Evolutionary conservation across 2,113 vertebrate genomes (phyloP).

Genomic region (Epinephelus fuscoguttatus): DNA sequence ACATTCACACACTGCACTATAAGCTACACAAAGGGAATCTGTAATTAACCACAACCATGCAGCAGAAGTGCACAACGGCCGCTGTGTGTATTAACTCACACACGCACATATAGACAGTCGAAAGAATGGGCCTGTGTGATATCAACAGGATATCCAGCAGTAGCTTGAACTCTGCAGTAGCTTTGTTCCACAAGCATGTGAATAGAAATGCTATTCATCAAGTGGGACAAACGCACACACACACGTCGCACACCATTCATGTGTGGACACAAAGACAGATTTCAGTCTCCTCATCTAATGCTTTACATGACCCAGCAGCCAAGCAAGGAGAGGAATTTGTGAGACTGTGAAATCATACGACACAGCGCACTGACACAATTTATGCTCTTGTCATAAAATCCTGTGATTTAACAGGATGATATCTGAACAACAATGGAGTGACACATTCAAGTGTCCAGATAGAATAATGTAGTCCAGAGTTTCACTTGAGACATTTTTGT

Average conservation of each 20-base stretch:
- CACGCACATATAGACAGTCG: slow-evolving; percentile 52
- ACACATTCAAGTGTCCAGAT: not conserved
- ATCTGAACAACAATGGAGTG: not conserved
- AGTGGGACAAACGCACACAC: slow-evolving; percentile 44
- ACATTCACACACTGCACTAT: slow-evolving; percentile 47
- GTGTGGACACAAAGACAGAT: slow-evolving; percentile 66
- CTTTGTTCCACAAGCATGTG: slow-evolving; percentile 75
- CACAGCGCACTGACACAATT: not conserved
- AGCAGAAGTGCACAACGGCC: slow-evolving; percentile 57
- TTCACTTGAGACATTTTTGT: not conserved
- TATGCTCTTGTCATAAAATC: not conserved
- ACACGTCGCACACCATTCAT: slow-evolving; percentile 48
- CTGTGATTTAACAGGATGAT: not conserved
- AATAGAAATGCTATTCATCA: slow-evolving; percentile 79
- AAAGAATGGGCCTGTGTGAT: slow-evolving; percentile 77
- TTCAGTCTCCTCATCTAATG: slow-evolving; percentile 62
- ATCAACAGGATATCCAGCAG: slow-evolving; percentile 83
- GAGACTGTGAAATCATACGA: not conserved
- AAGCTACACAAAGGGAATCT: slow-evolving; percentile 69
- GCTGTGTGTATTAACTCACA: slow-evolving; percentile 62
- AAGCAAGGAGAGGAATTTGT: slow-evolving; percentile 37
- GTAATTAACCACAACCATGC: slow-evolving; percentile 67
- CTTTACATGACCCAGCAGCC: slow-evolving; percentile 54
- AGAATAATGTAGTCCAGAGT: not conserved
- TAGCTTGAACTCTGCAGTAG: slow-evolving; percentile 68